phyloP scores from a whole-genome alignment of 2,113 vertebrate genomes.

The Oostethus manadensis region DNA sequence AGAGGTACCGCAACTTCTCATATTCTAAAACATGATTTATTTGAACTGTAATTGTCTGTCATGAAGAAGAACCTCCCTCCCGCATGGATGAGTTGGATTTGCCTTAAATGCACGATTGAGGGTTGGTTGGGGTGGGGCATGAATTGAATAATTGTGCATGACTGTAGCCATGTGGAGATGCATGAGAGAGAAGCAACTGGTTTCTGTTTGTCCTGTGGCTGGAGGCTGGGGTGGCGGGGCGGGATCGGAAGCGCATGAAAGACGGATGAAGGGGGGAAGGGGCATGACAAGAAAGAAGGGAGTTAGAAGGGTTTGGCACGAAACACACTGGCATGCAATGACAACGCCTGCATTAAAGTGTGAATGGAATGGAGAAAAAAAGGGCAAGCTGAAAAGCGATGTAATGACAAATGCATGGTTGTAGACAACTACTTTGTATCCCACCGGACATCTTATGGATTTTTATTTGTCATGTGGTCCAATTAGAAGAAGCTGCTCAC shows the following conservation, averaged over 20 bases:
- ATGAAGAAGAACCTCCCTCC: slow-evolving; percentile 38
- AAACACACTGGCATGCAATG: slow-evolving; percentile 41
- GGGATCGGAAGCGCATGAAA: slow-evolving; percentile 30
- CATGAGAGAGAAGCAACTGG: slow-evolving; percentile 56
- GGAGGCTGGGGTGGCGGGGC: slow-evolving; percentile 1
- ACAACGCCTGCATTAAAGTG: neutral
- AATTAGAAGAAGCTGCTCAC: neutral
- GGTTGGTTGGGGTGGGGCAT: slow-evolving; percentile 41
- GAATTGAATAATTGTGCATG: slow-evolving; percentile 55
- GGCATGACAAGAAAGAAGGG: slow-evolving; percentile 33
- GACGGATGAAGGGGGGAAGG: slow-evolving; percentile 6
- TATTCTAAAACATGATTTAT: neutral
- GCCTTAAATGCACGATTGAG: slow-evolving; percentile 39
- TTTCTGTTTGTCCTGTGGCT: slow-evolving; percentile 46
- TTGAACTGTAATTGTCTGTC: slow-evolving; percentile 45
- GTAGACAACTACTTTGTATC: neutral
- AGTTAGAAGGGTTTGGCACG: slow-evolving; percentile 31
- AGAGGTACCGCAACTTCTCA: neutral
- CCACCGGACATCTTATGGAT: neutral
- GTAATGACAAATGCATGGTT: neutral
- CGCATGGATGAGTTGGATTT: slow-evolving; percentile 62
- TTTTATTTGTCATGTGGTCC: neutral
- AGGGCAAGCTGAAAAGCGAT: neutral
- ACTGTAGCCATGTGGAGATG: slow-evolving; percentile 48
- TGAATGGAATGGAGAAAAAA: neutral